Percentiles rank a stretch among this genome's conserved stretches.
Conservation (phyloP, 2,797 vertebrate species). For the Clarias pachynema region DNA sequence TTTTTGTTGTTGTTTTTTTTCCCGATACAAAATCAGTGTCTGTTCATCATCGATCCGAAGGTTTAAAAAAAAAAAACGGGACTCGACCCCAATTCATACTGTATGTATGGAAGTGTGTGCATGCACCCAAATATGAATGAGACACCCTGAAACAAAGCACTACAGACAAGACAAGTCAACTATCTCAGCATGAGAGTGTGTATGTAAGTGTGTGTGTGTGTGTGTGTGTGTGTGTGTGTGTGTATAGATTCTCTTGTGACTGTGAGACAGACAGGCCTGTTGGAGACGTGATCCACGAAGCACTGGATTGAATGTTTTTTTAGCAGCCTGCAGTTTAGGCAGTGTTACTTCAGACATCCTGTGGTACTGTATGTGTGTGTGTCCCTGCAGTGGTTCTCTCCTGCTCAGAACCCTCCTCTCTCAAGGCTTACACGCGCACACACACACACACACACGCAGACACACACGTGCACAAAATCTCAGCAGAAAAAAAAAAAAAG, state of each 20-base stretch:
- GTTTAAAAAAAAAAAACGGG: constrained; percentile 22
- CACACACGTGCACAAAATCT: constrained; percentile 1
- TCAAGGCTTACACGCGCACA: constrained; percentile 24
- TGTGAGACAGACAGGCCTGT: constrained; percentile 42
- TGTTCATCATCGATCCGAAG: constrained; percentile 39
- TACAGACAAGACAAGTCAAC: constrained; percentile 22
- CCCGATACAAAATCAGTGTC: constrained; percentile 39
- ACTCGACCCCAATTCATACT: constrained; percentile 46
- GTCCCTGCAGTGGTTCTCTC: constrained; percentile 39
- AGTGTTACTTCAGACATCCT: constrained; percentile 41
- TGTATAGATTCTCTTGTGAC: constrained; percentile 5
- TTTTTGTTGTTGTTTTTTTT: constrained; percentile 15
- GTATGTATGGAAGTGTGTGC: constrained; percentile 51
- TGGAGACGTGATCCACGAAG: constrained; percentile 34
- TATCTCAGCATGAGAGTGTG: constrained; percentile 33
- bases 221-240: constrained; percentile 8
- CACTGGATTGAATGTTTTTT: constrained; percentile 37
- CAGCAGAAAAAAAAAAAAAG: constrained; percentile 26
- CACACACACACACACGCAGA: background rate
- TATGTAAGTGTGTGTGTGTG: constrained; percentile 12
- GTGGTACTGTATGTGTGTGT: constrained; percentile 47
- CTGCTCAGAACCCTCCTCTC: constrained; percentile 44
- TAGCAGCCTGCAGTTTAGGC: constrained; percentile 46
- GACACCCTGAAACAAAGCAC: constrained; percentile 24
- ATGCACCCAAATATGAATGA: background rate